Conservation (phyloP, 2,113 vertebrate species). For the Telmatochromis sp. region DNA sequence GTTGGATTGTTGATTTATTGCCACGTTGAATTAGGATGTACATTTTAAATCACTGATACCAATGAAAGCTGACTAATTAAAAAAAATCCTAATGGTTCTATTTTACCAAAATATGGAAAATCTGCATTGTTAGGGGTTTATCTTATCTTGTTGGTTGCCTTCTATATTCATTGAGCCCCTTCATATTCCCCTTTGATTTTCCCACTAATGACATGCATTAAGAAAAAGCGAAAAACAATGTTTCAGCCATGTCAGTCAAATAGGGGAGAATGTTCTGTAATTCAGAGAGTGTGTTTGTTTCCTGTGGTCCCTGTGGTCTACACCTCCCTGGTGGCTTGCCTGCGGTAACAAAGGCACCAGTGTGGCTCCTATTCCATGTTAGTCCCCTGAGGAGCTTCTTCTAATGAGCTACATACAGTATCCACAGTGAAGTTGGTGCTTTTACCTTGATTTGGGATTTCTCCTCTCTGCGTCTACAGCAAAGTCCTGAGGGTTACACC, state of each 20-base stretch:
- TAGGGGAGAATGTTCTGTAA: not conserved
- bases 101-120: not conserved
- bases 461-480: not conserved
- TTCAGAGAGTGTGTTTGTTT: slow-evolving; percentile 47
- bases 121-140: not conserved
- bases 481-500: slow-evolving; percentile 5
- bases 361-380: slow-evolving; percentile 23
- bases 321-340: slow-evolving; percentile 27
- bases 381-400: slow-evolving; percentile 28
- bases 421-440: slow-evolving; percentile 30
- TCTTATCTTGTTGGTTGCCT: not conserved
- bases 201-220: slow-evolving; percentile 21
- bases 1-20: slow-evolving; percentile 7
- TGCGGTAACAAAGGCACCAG: slow-evolving; percentile 37
- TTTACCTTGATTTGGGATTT: slow-evolving; percentile 42
- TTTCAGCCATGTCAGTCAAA: slow-evolving; percentile 6
- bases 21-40: not conserved
- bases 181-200: slow-evolving; percentile 26
- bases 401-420: slow-evolving; percentile 52
- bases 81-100: not conserved
- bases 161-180: not conserved
- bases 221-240: slow-evolving; percentile 19
- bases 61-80: not conserved
- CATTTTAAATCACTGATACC: not conserved
- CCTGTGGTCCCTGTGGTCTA: slow-evolving; percentile 32